Conservation (phyloP, 1,140 invertebrate species). For the Caenorhabditis tropicalis region DNA sequence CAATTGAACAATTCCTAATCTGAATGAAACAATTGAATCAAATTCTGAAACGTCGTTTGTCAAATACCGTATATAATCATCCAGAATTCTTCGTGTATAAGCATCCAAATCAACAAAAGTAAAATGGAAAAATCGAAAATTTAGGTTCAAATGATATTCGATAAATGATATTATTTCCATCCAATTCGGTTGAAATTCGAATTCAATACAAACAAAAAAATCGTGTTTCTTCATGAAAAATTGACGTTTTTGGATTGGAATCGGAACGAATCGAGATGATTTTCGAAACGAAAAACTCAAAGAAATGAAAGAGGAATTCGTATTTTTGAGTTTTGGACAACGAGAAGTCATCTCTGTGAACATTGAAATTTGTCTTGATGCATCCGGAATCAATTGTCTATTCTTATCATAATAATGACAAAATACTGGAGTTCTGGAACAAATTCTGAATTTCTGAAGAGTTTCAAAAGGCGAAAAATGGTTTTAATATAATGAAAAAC, state of each 20-base stretch:
- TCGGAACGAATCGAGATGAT: not conserved
- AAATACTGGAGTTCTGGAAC: not conserved
- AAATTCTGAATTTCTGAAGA: not conserved
- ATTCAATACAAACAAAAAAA: not conserved
- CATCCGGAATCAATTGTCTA: not conserved
- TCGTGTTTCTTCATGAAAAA: not conserved
- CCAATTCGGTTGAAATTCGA: not conserved
- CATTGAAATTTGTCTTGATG: not conserved
- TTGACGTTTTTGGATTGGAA: not conserved
- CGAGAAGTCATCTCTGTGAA: not conserved
- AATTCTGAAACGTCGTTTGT: not conserved
- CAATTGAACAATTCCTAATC: not conserved
- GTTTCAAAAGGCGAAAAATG: not conserved
- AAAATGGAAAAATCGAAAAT: conserved; percentile 1
- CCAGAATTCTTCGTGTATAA: not conserved
- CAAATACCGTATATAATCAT: conserved; percentile 5
- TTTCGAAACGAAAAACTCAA: not conserved
- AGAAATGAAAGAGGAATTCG: not conserved
- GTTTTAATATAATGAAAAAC: no score
- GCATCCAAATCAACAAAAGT: conserved; percentile 17
- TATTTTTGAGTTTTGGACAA: not conserved
- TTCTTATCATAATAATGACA: conserved; percentile 15
- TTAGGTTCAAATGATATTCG: conserved; percentile 1
- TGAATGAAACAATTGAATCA: not conserved
- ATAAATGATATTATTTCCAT: not conserved